Base-by-base conservation (phyloP, 2,888 invertebrate species). In the Plusia festucae region DNA sequence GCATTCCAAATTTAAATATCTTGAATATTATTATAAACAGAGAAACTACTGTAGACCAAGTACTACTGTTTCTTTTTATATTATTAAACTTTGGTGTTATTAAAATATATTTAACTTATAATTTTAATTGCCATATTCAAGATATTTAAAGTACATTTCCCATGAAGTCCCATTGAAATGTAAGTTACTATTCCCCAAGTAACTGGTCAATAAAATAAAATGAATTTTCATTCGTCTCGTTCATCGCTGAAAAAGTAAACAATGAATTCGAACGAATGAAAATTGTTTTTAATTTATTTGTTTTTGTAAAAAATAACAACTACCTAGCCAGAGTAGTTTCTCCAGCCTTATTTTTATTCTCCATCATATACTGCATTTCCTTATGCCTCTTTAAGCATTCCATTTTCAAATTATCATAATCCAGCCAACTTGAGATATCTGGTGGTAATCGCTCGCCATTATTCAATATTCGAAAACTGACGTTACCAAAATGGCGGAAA, bases 401-500 rank as follows among this genome's bases (percentile, higher is more conserved):
- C 67, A 90, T 90, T 88, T 96, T 96, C 81, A 97, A 90, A 81
- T 90, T 90, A 53, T 93, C 95, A 85, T 96, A 96, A 82, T 97
- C 91, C 67, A 97, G 88, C 96, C 97, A 96, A 53, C 84, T 86
- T 30, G 92, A 91, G 70, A 96, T 87, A 74, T 95, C 93, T 62
- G 87, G 80, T 1, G 96, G 96, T 64, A 96, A 84, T 3, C 81
- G 74, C 53, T 92, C 93, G 53, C 90, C 94, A 64, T 89, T 89
- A 81, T 93, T 95, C 70, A 97, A 83, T 73, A 95, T 89, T 54
- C 93, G 88, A 79, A 96, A 91, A 32, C 96, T 96, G 73, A 96
- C 91, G 83, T 96, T 96, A 3, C 89, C 84, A 83, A 91, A 95
- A 86, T 92, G 89, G 76, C 93, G 90, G 81, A 87, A 90, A 81